Percentiles rank a stretch among this genome's conserved stretches.
Evolutionary conservation across 2,113 vertebrate genomes (phyloP).

Genomic region (Columba janthina): DNA sequence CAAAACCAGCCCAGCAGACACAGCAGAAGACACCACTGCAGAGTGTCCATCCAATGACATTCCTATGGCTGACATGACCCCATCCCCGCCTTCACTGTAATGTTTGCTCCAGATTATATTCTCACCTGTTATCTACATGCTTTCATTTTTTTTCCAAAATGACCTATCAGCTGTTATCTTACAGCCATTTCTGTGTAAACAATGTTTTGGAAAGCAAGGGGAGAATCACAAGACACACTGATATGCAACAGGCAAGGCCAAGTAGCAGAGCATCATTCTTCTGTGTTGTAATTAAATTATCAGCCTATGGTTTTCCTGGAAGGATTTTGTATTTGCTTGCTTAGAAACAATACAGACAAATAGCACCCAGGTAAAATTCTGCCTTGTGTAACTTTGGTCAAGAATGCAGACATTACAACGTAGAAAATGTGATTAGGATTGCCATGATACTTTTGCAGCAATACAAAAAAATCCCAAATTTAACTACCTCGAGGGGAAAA

Average conservation of each 20-base stretch:
- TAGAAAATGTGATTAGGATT: background rate
- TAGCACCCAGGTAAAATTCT: background rate
- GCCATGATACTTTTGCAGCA: background rate
- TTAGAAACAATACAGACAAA: background rate
- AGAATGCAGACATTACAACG: background rate
- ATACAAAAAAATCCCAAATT: background rate
- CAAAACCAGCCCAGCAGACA: constrained; percentile 61
- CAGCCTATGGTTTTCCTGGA: background rate
- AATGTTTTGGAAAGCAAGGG: background rate
- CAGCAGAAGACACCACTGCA: background rate
- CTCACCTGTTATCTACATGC: background rate
- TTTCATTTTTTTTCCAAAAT: background rate
- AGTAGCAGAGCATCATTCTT: background rate
- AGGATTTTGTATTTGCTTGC: background rate
- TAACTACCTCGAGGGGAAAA: background rate
- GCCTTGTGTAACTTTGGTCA: background rate
- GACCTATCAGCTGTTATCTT: background rate
- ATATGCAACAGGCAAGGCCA: background rate
- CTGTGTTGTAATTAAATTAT: background rate
- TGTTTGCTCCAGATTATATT: background rate
- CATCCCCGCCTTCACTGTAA: background rate
- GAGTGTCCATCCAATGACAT: constrained; percentile 1
- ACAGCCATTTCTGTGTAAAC: background rate
- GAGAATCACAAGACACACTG: background rate
- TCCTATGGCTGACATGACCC: constrained; percentile 62